Evolutionary conservation across 2,797 vertebrate genomes (phyloP).

Genomic region (Hippoglossus hippoglossus): DNA sequence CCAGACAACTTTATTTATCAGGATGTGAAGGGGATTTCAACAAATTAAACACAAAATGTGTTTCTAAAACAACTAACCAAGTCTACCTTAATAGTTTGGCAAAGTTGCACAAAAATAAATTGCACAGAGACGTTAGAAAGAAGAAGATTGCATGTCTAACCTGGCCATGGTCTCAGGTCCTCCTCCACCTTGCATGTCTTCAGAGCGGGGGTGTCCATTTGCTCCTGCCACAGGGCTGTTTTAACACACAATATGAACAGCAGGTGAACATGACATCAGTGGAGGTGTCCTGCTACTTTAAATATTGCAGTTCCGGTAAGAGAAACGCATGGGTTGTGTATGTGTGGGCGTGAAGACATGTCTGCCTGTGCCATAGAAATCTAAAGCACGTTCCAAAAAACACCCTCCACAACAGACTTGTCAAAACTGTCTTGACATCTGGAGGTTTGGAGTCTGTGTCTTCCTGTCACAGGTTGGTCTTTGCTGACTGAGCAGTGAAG

Average conservation of each 20-base stretch:
- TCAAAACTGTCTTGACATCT: slow-evolving; percentile 73
- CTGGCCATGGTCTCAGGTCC: slow-evolving; percentile 85
- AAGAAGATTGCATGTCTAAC: slow-evolving; percentile 67
- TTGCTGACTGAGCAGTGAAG: slow-evolving; percentile 73
- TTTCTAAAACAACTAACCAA: too few species aligned
- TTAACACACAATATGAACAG: slow-evolving; percentile 55
- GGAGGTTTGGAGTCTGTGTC: slow-evolving; percentile 67
- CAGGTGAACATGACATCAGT: slow-evolving; percentile 13
- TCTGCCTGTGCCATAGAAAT: slow-evolving; percentile 32
- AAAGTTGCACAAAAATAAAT: background rate
- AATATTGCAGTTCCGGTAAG: too few species aligned
- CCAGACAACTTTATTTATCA: too few species aligned
- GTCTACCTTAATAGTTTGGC: background rate
- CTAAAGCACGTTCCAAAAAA: slow-evolving; percentile 35
- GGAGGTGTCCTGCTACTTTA: background rate
- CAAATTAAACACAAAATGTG: too few species aligned
- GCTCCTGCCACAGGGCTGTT: slow-evolving; percentile 84
- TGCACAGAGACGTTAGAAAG: background rate
- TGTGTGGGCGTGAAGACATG: slow-evolving; percentile 31
- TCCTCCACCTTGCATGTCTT: slow-evolving; percentile 89
- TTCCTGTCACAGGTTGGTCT: slow-evolving; percentile 74
- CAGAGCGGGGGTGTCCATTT: slow-evolving; percentile 82
- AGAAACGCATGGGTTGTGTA: slow-evolving; percentile 24
- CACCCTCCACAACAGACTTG: slow-evolving; percentile 54
- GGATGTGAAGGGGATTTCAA: too few species aligned